Base-by-base conservation (phyloP, 2,113 vertebrate genomes). In the Hassar affinis region DNA sequence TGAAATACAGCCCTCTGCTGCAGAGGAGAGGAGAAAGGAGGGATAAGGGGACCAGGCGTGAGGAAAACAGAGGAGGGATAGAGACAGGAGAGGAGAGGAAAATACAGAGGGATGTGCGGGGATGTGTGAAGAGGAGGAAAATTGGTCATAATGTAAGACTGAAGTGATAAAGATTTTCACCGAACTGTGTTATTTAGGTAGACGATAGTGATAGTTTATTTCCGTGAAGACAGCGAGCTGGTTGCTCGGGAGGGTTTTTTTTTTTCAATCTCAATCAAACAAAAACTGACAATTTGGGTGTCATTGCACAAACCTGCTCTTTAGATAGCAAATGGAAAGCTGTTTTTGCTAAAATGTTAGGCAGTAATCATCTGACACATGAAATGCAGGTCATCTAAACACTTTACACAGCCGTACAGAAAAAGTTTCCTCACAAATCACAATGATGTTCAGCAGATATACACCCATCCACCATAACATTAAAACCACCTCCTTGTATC, bases 1-100 rank as follows among this genome's bases (percentile, higher is more conserved):
- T 84, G 79, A 87, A 87, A 84, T 84, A 81, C 82, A 83, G 83
- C 86, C 82, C 68, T 84, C 78, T 78, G 79, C 86, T 84, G 79
- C n/a, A 80, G 77, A 86, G 33, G 51, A 30, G 72, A 51, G 52
- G 61, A 45, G 68, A 71, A 71, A 59, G 80, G 62, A 77, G 35
- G 68, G 35, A 52, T 69, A 30, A 52, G 22, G 17, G 38, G 17
- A 56, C 30, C 27, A 51, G 76, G 47, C 38, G 47, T n/a, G 15
- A 47, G 78, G 56, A 22, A 33, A 66, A 56, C 45, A 59, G 20
- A 71, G 42, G n/a, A 47, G 30, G 68, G 51, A 69, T 20, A 11
- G 30, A 59, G 51, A 14, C 14, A 56, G 25, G 61, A 57, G n/a
- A 49, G 8, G 12, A 45, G 33, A 84, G 20, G 12, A 56, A 57